Evolutionary conservation across 2,888 invertebrate species (phyloP), one percentile per base, ranked within the genome.

Genomic region (Andrena dorsata): DNA sequence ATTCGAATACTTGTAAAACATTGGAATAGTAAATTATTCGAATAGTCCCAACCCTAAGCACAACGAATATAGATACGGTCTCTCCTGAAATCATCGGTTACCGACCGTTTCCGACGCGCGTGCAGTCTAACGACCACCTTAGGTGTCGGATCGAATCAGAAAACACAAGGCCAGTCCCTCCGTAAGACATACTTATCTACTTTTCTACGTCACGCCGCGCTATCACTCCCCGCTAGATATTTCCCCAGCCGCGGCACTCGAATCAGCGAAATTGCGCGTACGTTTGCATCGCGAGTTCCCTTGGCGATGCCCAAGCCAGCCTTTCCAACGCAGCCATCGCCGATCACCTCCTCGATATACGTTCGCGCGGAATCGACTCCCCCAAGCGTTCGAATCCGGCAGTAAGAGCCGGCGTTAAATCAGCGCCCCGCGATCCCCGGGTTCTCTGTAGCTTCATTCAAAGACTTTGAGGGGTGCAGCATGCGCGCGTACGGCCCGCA

Each of bases 61-160:
- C 13, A 23, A 16, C 41, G 20, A 41, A 28, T 35, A 30, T 41
- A 5, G 26, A 32, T 16, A 35, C 10, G 2, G 20, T 41, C 69
- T 13, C 26, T 47, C 28, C 13, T 56, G 7, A 49, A 78, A 79
- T 63, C 47, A 28, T 77, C 13, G 56, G 47, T 63, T 41, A 23
- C n/a, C 41, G 32, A 28, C 61, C 49, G 26, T 51, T 65, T 16
- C n/a, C 51, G 7, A 30, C 47, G 4, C 10, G 49, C 16, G 26
- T 10, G 20, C 23, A 51, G 51, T 32, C 13, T 80, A 80, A 80
- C 20, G 66, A 80, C 7, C 80, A 60, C 70, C 35, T 65, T 70
- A 65, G 35, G 28, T 70, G 49, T 60, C 70, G 79, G 49, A 80
- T 64, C 80, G 80, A 70, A 80, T 80, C 70, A 58, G 20, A 80